Evolutionary conservation across 2,888 invertebrate species (phyloP).

Genomic region (Creontiades dilutus): DNA sequence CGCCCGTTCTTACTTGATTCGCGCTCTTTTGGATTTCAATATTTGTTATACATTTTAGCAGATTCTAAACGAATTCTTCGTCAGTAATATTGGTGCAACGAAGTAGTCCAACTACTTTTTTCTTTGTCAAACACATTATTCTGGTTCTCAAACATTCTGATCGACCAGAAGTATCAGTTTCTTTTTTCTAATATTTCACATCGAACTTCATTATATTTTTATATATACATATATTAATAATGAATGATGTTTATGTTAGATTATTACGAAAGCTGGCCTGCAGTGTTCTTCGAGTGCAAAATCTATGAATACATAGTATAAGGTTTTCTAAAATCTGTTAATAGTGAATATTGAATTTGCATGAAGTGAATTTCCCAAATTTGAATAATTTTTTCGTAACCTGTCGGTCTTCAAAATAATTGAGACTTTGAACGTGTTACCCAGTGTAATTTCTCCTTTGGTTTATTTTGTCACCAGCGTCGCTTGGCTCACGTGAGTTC

Average conservation of each 20-base stretch:
- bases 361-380: not conserved
- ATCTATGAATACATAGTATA: not conserved
- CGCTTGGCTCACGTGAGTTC: slow-evolving; percentile 37
- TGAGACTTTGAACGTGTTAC: not conserved
- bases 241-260: too few species aligned
- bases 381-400: too few species aligned
- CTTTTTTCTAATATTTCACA: too few species aligned
- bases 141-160: too few species aligned
- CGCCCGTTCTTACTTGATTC: too few species aligned
- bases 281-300: too few species aligned
- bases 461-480: slow-evolving; percentile 39
- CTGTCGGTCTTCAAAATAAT: not conserved
- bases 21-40: not conserved
- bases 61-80: not conserved
- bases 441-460: slow-evolving; percentile 19
- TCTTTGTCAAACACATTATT: too few species aligned
- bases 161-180: too few species aligned
- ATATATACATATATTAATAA: too few species aligned
- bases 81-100: not conserved
- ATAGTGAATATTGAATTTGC: not conserved
- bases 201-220: too few species aligned
- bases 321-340: not conserved
- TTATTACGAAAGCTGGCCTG: too few species aligned
- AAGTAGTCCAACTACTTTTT: not conserved
- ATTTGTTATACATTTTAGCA: not conserved